Evolutionary conservation across 1,140 invertebrate species (phyloP), one percentile per base, ranked within the genome.

Genomic region (Whitmania pigra): DNA sequence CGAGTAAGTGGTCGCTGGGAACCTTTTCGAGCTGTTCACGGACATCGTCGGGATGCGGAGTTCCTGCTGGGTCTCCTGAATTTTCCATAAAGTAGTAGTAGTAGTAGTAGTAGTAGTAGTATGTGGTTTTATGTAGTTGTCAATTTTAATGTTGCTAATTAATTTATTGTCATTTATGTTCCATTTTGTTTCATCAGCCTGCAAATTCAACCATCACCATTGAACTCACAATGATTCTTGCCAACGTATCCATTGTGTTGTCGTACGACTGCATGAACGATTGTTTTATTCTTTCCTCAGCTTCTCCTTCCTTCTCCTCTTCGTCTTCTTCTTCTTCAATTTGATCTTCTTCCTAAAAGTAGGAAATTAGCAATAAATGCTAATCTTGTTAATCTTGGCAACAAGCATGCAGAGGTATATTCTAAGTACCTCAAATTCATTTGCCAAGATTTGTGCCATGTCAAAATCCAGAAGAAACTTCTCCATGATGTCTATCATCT

Each of bases 281-380:
- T 75, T 79, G 82, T 69, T 77, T 79, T 73, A 83, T 80, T 73
- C 81, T 78, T 60, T 82, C 82, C 53, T 73, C 77, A 25, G 82
- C 81, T 77, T 83, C 81, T 63, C 82, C 80, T 73, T 82, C 82
- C 60, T 77, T 71, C 72, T 82, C 81, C 72, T 83, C 81, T 60
- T 83, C 82, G 57, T 80, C 80, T 67, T 82, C 81, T 49, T 82
- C 81, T 66, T 80, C 81, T 75, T 82, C 43, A 17, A 49, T 49
- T 49, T 49, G 43, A 49, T 49, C 80, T 69, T 82, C 80, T 55
- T 81, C 80, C 77, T 81, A 71, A 20, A 75, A 22, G 6, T 68
- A 11, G 43, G 43, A 17, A 49, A n/a, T n/a, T n/a, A n/a, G 5
- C 11, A 13, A 49, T 49, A 0, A 49, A 49, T 15, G 43, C 43